Percentiles rank a stretch among this genome's conserved stretches.
phyloP scores from a whole-genome alignment of 2,888 invertebrate genomes.

The Exephanes ischioxanthus region DNA sequence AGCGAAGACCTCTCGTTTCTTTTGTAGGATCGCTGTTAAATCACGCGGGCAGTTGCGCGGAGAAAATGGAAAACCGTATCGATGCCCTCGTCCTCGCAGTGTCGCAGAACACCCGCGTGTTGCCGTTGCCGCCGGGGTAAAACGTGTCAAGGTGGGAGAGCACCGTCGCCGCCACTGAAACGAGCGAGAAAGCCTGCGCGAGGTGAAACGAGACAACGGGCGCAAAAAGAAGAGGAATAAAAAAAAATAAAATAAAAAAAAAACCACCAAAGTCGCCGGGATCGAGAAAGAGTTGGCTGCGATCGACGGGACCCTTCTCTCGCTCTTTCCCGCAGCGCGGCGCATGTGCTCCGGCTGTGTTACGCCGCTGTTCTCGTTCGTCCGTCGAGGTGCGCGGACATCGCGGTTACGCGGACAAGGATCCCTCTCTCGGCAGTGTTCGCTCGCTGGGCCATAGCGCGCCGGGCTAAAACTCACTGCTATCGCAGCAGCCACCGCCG shows the following conservation, averaged over 20 bases:
- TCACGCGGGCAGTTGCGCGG: neutral
- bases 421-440: slow-evolving; percentile 45
- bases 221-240: slow-evolving; percentile 24
- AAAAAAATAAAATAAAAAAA: neutral
- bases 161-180: slow-evolving; percentile 63
- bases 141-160: slow-evolving; percentile 79
- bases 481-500: neutral
- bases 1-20: neutral
- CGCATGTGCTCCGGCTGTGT: slow-evolving; percentile 31
- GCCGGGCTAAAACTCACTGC: slow-evolving; percentile 33
- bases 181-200: slow-evolving; percentile 50
- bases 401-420: slow-evolving; percentile 63
- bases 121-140: slow-evolving; percentile 70
- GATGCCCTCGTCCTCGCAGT: slow-evolving; percentile 41
- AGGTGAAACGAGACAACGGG: slow-evolving; percentile 46
- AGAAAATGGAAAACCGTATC: slow-evolving; percentile 6
- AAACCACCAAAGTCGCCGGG: slow-evolving; percentile 27
- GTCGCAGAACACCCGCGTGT: slow-evolving; percentile 31
- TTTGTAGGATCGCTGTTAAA: neutral
- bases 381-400: slow-evolving; percentile 67
- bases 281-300: slow-evolving; percentile 52
- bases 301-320: neutral
- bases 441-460: slow-evolving; percentile 39
- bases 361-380: slow-evolving; percentile 62
- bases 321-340: slow-evolving; percentile 32